Evolutionary conservation across 2,888 invertebrate genomes (phyloP).

Genomic region (Pandemis heparana): DNA sequence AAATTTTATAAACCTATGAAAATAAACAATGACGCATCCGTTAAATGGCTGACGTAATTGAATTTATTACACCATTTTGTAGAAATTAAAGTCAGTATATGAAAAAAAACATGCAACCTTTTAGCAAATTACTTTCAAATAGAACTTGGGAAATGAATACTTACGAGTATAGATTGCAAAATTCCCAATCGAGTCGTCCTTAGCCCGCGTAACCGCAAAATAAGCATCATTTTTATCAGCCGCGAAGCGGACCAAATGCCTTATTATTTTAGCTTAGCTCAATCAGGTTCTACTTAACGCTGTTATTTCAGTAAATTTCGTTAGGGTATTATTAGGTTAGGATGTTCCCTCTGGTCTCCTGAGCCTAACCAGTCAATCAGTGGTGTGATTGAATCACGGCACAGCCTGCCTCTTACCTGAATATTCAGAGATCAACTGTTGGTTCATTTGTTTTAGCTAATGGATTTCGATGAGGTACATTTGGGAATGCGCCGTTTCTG

Average conservation of each 20-base stretch:
- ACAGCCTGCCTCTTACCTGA: neutral
- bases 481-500: slow-evolving; percentile 1
- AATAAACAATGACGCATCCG: no score
- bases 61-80: no score
- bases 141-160: no score
- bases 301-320: slow-evolving; percentile 30
- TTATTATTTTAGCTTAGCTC: slow-evolving; percentile 27
- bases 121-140: no score
- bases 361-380: slow-evolving; percentile 31
- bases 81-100: no score
- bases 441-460: slow-evolving; percentile 14
- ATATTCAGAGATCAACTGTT: slow-evolving; percentile 14
- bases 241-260: neutral
- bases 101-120: no score
- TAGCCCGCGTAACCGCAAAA: neutral
- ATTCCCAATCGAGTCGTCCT: neutral
- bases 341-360: slow-evolving; percentile 16
- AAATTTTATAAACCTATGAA: no score
- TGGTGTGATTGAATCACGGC: slow-evolving; percentile 25
- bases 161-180: neutral
- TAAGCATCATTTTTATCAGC: slow-evolving; percentile 10
- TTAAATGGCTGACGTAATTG: no score
- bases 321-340: slow-evolving; percentile 20
- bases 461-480: slow-evolving; percentile 13
- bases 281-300: slow-evolving; percentile 34